These are phyloP conservation scores for Chironomus tentans DNA, from an alignment of 2,888 invertebrate genomes.

Conservation along the genomic window DNA sequence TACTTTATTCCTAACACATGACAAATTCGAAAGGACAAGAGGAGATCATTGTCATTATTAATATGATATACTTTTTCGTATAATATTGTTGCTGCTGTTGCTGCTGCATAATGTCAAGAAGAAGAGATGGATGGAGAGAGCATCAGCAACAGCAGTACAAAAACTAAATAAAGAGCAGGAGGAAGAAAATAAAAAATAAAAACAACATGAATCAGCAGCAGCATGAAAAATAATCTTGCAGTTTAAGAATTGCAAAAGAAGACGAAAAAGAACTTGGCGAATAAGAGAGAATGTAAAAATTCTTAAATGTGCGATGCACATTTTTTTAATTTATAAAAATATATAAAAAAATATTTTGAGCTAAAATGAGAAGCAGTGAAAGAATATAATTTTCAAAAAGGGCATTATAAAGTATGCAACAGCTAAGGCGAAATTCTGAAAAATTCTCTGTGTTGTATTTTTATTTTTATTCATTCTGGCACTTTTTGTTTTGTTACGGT, in stretches of 20 bases:
- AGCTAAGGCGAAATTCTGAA: not conserved
- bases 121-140: not conserved
- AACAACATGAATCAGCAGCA: not conserved
- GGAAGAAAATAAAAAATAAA: too few relatives aligned
- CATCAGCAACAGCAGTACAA: too few relatives aligned
- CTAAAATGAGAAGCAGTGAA: not conserved
- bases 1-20: not conserved
- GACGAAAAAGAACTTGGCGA: not conserved
- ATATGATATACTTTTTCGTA: not conserved
- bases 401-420: not conserved
- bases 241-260: not conserved
- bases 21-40: not conserved
- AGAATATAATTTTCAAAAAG: not conserved
- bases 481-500: not conserved
- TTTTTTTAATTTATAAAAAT: not conserved
- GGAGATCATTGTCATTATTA: conserved; percentile 17
- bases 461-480: not conserved
- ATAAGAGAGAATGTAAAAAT: not conserved
- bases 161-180: too few relatives aligned
- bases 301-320: not conserved
- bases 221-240: not conserved
- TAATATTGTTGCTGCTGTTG: not conserved
- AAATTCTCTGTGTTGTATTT: not conserved
- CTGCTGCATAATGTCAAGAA: not conserved
- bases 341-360: not conserved